Evolutionary conservation across 2,113 vertebrate genomes (phyloP).

Genomic region (Paramormyrops kingsleyae): DNA sequence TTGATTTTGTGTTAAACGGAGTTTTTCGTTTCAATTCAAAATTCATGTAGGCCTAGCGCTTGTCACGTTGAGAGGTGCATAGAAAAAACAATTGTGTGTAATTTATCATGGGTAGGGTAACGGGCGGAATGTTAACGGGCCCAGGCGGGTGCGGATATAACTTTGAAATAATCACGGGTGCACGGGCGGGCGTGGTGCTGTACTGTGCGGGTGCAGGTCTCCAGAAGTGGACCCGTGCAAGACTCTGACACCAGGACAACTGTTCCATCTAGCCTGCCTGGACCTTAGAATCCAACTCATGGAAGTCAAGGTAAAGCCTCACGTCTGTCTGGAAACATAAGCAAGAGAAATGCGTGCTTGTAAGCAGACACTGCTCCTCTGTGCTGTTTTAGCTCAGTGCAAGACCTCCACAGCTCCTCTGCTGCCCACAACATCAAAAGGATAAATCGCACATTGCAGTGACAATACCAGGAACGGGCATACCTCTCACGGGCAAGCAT

Average conservation of each 20-base stretch:
- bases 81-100: no score
- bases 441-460: not conserved
- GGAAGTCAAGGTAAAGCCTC: not conserved
- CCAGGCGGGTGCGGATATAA: no score
- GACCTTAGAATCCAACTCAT: constrained; percentile 6
- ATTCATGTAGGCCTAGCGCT: no score
- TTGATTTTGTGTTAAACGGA: no score
- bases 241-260: constrained; percentile 11
- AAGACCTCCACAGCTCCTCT: not conserved
- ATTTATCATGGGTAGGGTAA: no score
- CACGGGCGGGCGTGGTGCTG: no score
- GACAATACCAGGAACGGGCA: not conserved
- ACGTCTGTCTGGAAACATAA: not conserved
- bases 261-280: constrained; percentile 11
- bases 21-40: no score
- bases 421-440: not conserved
- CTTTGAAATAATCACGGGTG: no score
- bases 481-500: not conserved
- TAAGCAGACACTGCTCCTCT: not conserved
- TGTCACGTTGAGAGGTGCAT: no score
- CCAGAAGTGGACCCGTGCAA: no score
- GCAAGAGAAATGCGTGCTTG: not conserved
- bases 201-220: no score
- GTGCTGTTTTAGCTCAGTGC: not conserved
- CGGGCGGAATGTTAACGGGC: no score